Percentiles rank a stretch among this genome's conserved stretches.
Evolutionary conservation across 92 coral and sea anemone genomes (phyloP).

Genomic region (Heliopora coerulea): DNA sequence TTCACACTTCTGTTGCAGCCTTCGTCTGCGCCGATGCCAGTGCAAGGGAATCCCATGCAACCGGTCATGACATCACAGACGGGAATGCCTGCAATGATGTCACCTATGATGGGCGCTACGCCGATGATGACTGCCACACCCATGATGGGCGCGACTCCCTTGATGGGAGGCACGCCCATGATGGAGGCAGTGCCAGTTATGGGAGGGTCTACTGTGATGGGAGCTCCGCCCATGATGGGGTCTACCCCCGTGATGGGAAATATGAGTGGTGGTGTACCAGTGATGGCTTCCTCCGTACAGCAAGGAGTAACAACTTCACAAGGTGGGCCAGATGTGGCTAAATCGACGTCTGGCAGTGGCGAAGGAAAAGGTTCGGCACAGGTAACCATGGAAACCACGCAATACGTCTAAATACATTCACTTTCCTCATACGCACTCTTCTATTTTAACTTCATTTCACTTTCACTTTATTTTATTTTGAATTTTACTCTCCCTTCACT

Average conservation of each 20-base stretch:
- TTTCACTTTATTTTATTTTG: too few relatives aligned
- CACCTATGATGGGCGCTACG: conserved; percentile 18
- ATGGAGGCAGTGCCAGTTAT: conserved; percentile 3
- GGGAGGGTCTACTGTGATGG: conserved; percentile 19
- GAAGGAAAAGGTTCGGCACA: not conserved
- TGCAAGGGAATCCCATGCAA: conserved; percentile 46
- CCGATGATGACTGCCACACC: conserved; percentile 4
- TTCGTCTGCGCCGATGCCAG: conserved; percentile 16
- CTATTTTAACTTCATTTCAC: too few relatives aligned
- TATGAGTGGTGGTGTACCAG: conserved; percentile 10
- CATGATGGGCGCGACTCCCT: not conserved
- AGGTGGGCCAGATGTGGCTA: not conserved
- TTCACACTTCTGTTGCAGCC: conserved; percentile 12
- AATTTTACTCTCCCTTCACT: too few relatives aligned
- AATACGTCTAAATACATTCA: too few relatives aligned
- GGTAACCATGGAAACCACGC: not conserved
- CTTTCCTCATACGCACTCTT: too few relatives aligned
- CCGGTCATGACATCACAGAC: conserved; percentile 5
- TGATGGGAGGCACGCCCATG: conserved; percentile 23
- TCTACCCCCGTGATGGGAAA: not conserved
- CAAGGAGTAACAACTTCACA: conserved; percentile 21
- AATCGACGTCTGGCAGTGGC: not conserved
- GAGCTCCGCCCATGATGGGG: not conserved
- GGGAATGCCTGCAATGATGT: conserved; percentile 28
- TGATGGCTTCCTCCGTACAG: conserved; percentile 20